A percentile compares a stretch with the other conserved stretches of the same genome.
phyloP scores from a whole-genome alignment of 2,888 invertebrate genomes.

The Hirtodrosophila cameraria region DNA sequence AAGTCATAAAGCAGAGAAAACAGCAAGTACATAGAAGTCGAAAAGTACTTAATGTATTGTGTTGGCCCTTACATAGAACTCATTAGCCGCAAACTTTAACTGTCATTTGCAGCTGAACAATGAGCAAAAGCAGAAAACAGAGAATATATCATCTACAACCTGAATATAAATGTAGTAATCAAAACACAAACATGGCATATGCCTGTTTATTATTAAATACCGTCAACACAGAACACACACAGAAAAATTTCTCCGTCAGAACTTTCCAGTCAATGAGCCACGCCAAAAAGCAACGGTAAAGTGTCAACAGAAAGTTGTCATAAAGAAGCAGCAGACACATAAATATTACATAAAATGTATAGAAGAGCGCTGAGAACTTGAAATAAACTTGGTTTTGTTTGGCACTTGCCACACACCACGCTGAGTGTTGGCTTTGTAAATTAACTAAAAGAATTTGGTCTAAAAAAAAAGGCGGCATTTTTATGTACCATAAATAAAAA shows the following conservation, averaged over 20 bases:
- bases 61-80: conserved; percentile 29
- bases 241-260: conserved; percentile 51
- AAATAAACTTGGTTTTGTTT: conserved; percentile 13
- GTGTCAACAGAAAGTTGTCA: conserved; percentile 43
- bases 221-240: conserved; percentile 37
- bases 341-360: conserved; percentile 55
- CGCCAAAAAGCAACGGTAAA: conserved; percentile 41
- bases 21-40: conserved; percentile 1
- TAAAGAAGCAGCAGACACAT: conserved; percentile 23
- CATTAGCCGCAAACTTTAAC: conserved; percentile 19
- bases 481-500: conserved; percentile 21
- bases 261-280: conserved; percentile 52
- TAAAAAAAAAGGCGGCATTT: conserved; percentile 14
- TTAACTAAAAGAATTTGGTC: conserved; percentile 53
- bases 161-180: conserved; percentile 68
- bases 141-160: conserved; percentile 26
- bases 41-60: background rate
- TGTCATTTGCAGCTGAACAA: conserved; percentile 1
- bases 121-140: background rate
- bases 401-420: conserved; percentile 35
- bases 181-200: conserved; percentile 58
- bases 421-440: conserved; percentile 28
- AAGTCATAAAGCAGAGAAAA: conserved; percentile 20
- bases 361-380: conserved; percentile 17
- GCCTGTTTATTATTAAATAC: conserved; percentile 42